Base-by-base conservation (phyloP, 2,113 vertebrate genomes). In the Prunella himalayana region DNA sequence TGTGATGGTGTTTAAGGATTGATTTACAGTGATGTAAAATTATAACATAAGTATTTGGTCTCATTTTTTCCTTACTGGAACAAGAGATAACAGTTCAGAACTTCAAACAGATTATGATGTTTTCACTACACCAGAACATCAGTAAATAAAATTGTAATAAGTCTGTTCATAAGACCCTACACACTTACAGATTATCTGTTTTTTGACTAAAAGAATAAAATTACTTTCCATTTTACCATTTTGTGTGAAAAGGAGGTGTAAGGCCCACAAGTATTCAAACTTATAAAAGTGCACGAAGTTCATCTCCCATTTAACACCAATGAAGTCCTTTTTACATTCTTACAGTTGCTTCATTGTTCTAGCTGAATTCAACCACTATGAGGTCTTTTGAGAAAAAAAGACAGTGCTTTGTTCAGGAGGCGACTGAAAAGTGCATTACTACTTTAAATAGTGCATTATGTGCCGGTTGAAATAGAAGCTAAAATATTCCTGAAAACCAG, bases 351-450 rank as follows among this genome's bases (percentile, higher is more conserved):
- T 92, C 39, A 39, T 92, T 95, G 59, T 86, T 89, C 59, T 76
- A 66, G 53, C 37, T 73, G 59, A 93, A 91, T 77, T 86, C 61
- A 86, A 76, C 33, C 44, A 73, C 64, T 63, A 49, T 61, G 79
- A 94, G 51, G n/a, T 88, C 86, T 90, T 96, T 35, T 41, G 63
- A 85, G 78, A 68, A 89, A 95, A 93, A 94, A 95, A 94, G 54
- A 80, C 63, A 56, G 75, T 50, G 44, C 59, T 88, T 95, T 93
- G 82, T 95, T 91, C 72, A 59, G 37, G 41, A 88, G 21, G 45
- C 10, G 3, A 73, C 80, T 68, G 66, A 80, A 66, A 89, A 96
- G 80, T 90, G 60, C 68, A 89, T 93, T 89, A 56, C 13, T 54
- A 13, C 56, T 81, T 50, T 64, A 41, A n/a, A 33, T 22, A 88